A percentile compares a stretch with the other conserved stretches of the same genome.
These are phyloP conservation scores for Ranitomeya imitator DNA, from an alignment of 2,113 vertebrate genomes.

Conservation along the genomic window DNA sequence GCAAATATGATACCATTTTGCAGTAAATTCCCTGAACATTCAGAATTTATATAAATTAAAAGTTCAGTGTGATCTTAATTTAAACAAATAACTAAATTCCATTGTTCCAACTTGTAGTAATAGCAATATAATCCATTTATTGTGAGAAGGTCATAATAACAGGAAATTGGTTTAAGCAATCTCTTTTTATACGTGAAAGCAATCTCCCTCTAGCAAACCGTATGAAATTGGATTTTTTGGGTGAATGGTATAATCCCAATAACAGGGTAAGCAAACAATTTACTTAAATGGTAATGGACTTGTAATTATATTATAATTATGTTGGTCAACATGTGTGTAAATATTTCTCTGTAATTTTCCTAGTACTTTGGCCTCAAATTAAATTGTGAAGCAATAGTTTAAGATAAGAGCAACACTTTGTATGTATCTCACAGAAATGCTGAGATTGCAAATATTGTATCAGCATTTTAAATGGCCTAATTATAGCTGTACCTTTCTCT, in stretches of 20 bases:
- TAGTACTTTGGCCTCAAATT: not conserved
- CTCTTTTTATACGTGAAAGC: constrained; percentile 1
- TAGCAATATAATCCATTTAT: not conserved
- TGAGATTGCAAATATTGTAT: not conserved
- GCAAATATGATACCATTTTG: not conserved
- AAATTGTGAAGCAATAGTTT: constrained; percentile 2
- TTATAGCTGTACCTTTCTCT: not conserved
- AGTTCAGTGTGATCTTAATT: constrained; percentile 1
- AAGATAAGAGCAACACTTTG: constrained; percentile 2
- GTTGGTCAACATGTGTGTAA: constrained; percentile 35
- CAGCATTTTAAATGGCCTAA: not conserved
- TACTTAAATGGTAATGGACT: constrained; percentile 35
- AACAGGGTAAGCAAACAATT: constrained; percentile 20
- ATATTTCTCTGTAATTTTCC: constrained; percentile 7
- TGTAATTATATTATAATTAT: constrained; percentile 34
- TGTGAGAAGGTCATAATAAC: constrained; percentile 27
- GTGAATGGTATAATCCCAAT: constrained; percentile 11
- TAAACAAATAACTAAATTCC: not conserved
- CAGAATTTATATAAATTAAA: not conserved
- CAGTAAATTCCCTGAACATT: not conserved
- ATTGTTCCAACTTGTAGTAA: constrained; percentile 17
- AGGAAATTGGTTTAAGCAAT: constrained; percentile 29
- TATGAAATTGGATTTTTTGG: constrained; percentile 25
- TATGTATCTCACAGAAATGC: not conserved
- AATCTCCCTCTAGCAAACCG: constrained; percentile 24